Percentiles rank a stretch among this genome's conserved stretches.
phyloP scores from a whole-genome alignment of 2,797 vertebrate genomes.

The Geotria australis region DNA sequence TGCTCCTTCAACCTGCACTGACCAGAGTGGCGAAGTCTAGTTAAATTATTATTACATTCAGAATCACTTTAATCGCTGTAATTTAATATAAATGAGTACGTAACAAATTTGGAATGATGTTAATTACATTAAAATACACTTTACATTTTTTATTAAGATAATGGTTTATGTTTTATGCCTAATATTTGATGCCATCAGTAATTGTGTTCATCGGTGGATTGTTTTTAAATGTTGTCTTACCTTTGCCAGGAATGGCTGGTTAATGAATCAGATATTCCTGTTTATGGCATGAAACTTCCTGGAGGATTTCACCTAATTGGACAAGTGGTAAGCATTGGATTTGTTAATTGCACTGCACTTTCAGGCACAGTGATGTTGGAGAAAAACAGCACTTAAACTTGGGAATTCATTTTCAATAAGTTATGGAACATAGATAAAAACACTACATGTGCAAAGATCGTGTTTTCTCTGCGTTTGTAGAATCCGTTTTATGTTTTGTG shows the following conservation, averaged over 20 bases:
- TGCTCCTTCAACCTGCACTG: too few species aligned
- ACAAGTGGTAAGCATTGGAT: conserved; percentile 24
- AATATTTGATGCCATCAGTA: too few species aligned
- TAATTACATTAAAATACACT: not conserved
- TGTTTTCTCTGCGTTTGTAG: conserved; percentile 1
- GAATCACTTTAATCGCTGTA: too few species aligned
- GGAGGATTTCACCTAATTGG: conserved; percentile 42
- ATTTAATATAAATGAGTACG: too few species aligned
- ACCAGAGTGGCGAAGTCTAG: too few species aligned
- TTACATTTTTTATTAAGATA: not conserved
- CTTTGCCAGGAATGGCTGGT: conserved; percentile 25
- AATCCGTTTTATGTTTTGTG: not conserved
- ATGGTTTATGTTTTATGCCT: not conserved
- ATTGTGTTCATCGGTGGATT: too few species aligned
- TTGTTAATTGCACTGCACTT: not conserved
- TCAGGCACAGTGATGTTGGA: too few species aligned
- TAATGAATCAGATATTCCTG: conserved; percentile 17
- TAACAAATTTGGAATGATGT: too few species aligned
- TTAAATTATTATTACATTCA: too few species aligned
- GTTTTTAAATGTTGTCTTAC: not conserved
- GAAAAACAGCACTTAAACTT: too few species aligned
- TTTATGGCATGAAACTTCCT: conserved; percentile 43
- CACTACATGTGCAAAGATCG: not conserved
- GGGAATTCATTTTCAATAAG: too few species aligned
- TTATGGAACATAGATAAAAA: too few species aligned